Base-by-base conservation (phyloP, 2,797 vertebrate species). In the Premnoplex brunnescens region DNA sequence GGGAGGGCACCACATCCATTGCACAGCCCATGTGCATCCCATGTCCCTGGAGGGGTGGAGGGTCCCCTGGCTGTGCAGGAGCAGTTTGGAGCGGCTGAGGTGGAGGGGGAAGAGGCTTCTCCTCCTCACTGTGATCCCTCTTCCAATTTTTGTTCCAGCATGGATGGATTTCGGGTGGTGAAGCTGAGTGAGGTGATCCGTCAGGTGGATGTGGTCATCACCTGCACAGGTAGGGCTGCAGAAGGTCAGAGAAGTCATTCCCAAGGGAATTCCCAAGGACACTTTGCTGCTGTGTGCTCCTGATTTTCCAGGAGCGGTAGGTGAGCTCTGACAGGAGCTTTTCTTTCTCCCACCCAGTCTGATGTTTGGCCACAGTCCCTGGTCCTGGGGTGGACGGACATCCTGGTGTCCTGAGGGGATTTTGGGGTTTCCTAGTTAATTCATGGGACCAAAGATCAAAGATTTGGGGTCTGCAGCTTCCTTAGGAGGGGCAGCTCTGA, bases 181-280 rank as follows among this genome's bases (percentile, higher is more conserved):
- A 99, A 99, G 97, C 98, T 99, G 96, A 99, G 99, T 27, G 99
- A 99, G 95, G 99, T 99, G 82, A 99, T 99, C 95, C 99, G 99
- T 84, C 99, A 99, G 97, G 99, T 99, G 97, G 99, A 99, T 95
- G 98, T 99, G 51, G 99, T 99, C 95, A 99, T 99, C 98, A 99
- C 99, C 79, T 99, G 99, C 98, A 99, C 99, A 98, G 99, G 99
- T 99, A 98, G 94, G 30, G 76, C 11, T 1, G 64, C 90, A 46
- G 18, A 39, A 54, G 63, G 68, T 6, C 18, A 76, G 62, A 36
- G 48, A 55, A 54, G 52, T 6, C 4, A 1, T 62, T 81, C 46
- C 91, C 62, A 3, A 27, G n/a, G 1, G 67, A 60, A 32, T 28
- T 62, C 84, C 49, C 19, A 1, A 13, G 71, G 30, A 22, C 6